phyloP scores from a whole-genome alignment of 2,113 vertebrate genomes.

The Mustelus asterias region DNA sequence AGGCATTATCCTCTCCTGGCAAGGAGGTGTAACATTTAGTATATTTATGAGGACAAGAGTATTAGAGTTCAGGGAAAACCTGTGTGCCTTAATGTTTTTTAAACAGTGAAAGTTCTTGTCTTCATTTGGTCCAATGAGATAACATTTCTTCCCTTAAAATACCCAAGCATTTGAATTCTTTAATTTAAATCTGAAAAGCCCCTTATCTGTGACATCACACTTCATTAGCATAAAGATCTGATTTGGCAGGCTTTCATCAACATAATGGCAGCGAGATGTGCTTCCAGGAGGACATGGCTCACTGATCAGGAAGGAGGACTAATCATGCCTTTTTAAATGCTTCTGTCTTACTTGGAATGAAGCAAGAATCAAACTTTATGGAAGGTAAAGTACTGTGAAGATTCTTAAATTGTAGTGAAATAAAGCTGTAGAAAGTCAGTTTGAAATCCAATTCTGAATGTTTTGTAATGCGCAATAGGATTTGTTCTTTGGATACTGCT shows the following conservation, averaged over 20 bases:
- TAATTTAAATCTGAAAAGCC: slow-evolving; percentile 63
- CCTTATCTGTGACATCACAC: slow-evolving; percentile 58
- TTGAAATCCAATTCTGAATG: slow-evolving; percentile 41
- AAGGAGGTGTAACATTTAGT: slow-evolving; percentile 40
- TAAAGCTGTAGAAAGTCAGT: slow-evolving; percentile 11
- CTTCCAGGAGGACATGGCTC: slow-evolving; percentile 40
- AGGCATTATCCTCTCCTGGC: slow-evolving; percentile 39
- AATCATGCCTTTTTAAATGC: slow-evolving; percentile 43
- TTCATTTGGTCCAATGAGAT: slow-evolving; percentile 34
- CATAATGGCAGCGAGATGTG: slow-evolving; percentile 41
- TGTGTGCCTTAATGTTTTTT: neutral
- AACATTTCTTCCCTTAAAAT: slow-evolving; percentile 39
- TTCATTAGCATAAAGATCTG: slow-evolving; percentile 55
- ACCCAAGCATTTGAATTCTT: slow-evolving; percentile 41
- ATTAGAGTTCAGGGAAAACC: neutral
- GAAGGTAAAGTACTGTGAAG: slow-evolving; percentile 53
- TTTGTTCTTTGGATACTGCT: slow-evolving; percentile 18
- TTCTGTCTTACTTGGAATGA: slow-evolving; percentile 53
- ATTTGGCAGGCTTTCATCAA: slow-evolving; percentile 41
- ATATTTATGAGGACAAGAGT: slow-evolving; percentile 18
- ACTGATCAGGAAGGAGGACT: slow-evolving; percentile 40
- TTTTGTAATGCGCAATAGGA: neutral
- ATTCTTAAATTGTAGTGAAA: neutral
- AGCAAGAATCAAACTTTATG: slow-evolving; percentile 55
- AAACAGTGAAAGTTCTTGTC: slow-evolving; percentile 16